Evolutionary conservation across 2,888 invertebrate genomes (phyloP), one percentile per base, ranked within the genome.

Genomic region (Trachelus stipa): DNA sequence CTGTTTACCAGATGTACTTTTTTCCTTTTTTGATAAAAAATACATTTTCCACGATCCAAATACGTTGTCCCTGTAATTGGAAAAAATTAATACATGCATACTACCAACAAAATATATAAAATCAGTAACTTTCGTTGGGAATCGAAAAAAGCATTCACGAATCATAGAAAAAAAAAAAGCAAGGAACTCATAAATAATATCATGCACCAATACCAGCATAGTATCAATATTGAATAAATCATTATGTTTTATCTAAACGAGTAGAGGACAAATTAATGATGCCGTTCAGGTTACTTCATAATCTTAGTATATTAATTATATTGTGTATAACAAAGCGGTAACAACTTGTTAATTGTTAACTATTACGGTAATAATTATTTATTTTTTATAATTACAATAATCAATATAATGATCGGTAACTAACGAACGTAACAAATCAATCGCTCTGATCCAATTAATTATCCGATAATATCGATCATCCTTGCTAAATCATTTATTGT

Each of bases 281-380:
- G 88, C 86, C 68, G 68, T 78, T 73, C 56, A 56, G 78, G 73
- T 78, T 78, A 78, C 76, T 78, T 82, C 82, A 85, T 89, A 89
- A 89, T 90, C 87, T 89, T 90, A 90, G 85, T 90, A 89, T 90
- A 89, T 90, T 90, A 90, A 90, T 90, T 90, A 90, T 90, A 90
- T 90, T 87, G 90, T 90, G 90, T 90, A 90, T 90, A 90, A 90
- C 90, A 90, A 90, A 90, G 90, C 90, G 89, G 89, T 90, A 90
- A 90, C 90, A 90, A 90, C 90, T 90, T 90, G 90, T 90, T 90
- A 89, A 90, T 90, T 88, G 89, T 90, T 56, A 90, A 89, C 90
- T 90, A 90, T 90, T 90, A 90, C 87, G 88, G 86, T 90, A 90
- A 89, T 90, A 90, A 90, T 90, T 88, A 86, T 86, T 87, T 87